Percentiles rank a stretch among this genome's conserved stretches.
phyloP scores from a whole-genome alignment of 37 sponge, comb jelly and placozoan genomes.

The Corticium candelabrum region DNA sequence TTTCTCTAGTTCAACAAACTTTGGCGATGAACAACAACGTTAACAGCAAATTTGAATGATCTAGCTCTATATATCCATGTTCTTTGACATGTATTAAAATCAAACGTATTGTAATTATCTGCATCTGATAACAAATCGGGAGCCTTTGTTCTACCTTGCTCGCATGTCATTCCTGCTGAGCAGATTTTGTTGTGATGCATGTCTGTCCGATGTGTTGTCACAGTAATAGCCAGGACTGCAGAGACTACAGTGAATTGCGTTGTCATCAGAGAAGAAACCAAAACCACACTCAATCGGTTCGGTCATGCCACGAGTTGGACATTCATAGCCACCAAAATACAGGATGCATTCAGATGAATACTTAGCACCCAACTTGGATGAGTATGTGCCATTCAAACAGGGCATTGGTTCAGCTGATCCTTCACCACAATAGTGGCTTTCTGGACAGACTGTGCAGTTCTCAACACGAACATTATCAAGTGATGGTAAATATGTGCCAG shows the following conservation, averaged over 20 bases:
- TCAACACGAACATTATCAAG: not conserved
- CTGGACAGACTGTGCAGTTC: slow-evolving; percentile 10
- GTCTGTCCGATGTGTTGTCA: slow-evolving; percentile 1
- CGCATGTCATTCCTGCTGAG: slow-evolving; percentile 7
- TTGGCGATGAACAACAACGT: too few species aligned
- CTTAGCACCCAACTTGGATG: not conserved
- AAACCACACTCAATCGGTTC: not conserved
- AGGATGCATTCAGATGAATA: not conserved
- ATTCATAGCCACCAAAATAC: not conserved
- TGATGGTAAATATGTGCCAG: not conserved
- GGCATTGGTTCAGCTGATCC: slow-evolving; percentile 5
- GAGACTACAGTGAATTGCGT: not conserved
- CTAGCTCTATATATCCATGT: too few species aligned
- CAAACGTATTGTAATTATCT: too few species aligned
- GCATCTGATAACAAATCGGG: slow-evolving; percentile 12
- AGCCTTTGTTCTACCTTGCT: not conserved
- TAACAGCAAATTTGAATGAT: too few species aligned
- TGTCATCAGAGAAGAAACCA: slow-evolving; percentile 1
- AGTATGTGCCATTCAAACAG: slow-evolving; percentile 23
- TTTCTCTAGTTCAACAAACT: too few species aligned
- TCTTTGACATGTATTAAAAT: too few species aligned
- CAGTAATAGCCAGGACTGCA: slow-evolving; percentile 20
- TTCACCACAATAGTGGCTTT: slow-evolving; percentile 24
- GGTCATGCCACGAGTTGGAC: not conserved
- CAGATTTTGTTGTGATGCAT: slow-evolving; percentile 8